These are phyloP conservation scores for Cotesia glomerata DNA, from an alignment of 1,140 invertebrate genomes.

Conservation along the genomic window DNA sequence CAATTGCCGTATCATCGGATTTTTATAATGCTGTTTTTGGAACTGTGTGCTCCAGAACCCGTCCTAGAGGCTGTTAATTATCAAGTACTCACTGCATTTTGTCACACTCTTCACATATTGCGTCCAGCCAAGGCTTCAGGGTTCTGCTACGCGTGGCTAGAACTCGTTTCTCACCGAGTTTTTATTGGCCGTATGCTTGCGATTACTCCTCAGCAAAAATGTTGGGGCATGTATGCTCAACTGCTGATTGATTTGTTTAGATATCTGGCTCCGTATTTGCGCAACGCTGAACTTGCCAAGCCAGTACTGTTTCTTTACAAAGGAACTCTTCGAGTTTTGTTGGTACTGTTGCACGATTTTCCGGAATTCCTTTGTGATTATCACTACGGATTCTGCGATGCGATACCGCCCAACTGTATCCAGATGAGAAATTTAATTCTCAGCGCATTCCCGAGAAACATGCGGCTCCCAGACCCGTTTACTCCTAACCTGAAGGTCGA, in stretches of 20 bases:
- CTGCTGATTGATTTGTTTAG: conserved; percentile 95
- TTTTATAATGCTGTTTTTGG: conserved; percentile 96
- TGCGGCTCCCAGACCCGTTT: conserved; percentile 97
- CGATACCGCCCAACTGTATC: conserved; percentile 98
- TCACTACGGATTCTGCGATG: conserved; percentile 99
- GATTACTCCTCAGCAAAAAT: conserved; percentile 83
- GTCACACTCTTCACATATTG: conserved; percentile 90
- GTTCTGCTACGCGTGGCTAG: conserved; percentile 98
- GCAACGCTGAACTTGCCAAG: conserved; percentile 94
- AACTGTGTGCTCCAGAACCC: conserved; percentile 91
- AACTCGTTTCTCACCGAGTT: conserved; percentile 93
- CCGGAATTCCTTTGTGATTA: conserved; percentile 99
- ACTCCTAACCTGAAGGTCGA: conserved; percentile 98
- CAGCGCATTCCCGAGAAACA: conserved; percentile 96
- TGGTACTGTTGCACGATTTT: conserved; percentile 97
- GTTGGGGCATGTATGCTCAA: conserved; percentile 89
- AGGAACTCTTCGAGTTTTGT: conserved; percentile 92
- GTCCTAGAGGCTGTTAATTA: conserved; percentile 91
- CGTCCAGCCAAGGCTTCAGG: conserved; percentile 94
- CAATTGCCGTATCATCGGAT: conserved; percentile 97
- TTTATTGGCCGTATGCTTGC: conserved; percentile 95
- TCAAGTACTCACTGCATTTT: conserved; percentile 87
- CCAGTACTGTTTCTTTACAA: conserved; percentile 94
- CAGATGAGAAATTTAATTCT: conserved; percentile 98
- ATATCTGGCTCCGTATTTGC: conserved; percentile 94